Evolutionary conservation across 2,797 vertebrate species (phyloP).

Genomic region (Dermochelys coriacea): DNA sequence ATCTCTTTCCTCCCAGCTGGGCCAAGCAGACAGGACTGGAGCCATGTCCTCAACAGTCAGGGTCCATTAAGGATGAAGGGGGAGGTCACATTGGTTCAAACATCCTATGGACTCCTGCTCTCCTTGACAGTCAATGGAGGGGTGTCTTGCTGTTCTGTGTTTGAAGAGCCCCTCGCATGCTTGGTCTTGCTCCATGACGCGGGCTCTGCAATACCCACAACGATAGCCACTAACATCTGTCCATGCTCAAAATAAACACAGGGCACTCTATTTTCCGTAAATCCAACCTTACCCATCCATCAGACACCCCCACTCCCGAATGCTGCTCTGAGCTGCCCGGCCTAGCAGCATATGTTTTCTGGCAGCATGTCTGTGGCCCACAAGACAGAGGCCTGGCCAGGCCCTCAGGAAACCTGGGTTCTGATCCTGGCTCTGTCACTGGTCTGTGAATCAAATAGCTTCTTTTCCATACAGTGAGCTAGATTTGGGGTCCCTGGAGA

Average conservation of each 20-base stretch:
- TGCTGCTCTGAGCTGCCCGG: too few species aligned
- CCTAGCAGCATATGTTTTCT: too few species aligned
- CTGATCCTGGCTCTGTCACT: not conserved
- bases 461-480: not conserved
- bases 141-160: not conserved
- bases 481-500: not conserved
- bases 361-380: too few species aligned
- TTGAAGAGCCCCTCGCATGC: not conserved
- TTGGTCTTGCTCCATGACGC: not conserved
- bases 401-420: not conserved
- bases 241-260: not conserved
- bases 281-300: not conserved
- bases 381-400: too few species aligned
- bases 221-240: not conserved
- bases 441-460: not conserved
- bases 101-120: not conserved
- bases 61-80: not conserved
- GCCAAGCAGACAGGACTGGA: not conserved
- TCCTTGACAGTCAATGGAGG: not conserved
- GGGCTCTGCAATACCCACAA: not conserved
- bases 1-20: not conserved
- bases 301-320: not conserved
- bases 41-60: not conserved
- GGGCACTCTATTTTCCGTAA: not conserved
- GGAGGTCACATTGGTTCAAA: not conserved